Percentiles rank a stretch among this genome's conserved stretches.
Evolutionary conservation across 2,888 invertebrate species (phyloP).

Genomic region (Matsumyia berberina): DNA sequence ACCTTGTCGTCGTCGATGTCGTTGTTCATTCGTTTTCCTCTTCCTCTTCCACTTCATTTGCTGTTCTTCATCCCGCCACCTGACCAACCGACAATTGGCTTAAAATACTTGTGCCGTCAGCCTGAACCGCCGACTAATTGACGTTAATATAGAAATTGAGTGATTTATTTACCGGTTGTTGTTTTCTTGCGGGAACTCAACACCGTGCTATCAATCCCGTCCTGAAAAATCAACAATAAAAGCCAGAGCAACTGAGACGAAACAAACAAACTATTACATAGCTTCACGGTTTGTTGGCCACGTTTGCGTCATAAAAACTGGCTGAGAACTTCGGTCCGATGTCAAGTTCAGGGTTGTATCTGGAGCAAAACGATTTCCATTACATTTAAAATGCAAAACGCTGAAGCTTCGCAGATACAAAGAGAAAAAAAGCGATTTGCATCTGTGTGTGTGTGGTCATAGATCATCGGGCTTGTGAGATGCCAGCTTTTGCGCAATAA

Average conservation of each 20-base stretch:
- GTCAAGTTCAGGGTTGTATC: slow-evolving; percentile 75
- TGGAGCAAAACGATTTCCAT: slow-evolving; percentile 65
- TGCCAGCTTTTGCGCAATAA: slow-evolving; percentile 39
- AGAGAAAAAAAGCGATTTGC: not conserved
- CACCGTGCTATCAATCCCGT: slow-evolving; percentile 40
- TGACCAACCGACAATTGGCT: slow-evolving; percentile 46
- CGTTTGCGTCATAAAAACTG: slow-evolving; percentile 68
- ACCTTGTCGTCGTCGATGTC: slow-evolving; percentile 29
- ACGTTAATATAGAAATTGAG: slow-evolving; percentile 70
- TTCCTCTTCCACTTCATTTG: not conserved
- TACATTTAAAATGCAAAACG: slow-evolving; percentile 34
- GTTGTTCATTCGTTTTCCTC: not conserved
- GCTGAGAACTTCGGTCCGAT: slow-evolving; percentile 35
- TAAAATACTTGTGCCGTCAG: slow-evolving; percentile 64
- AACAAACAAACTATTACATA: slow-evolving; percentile 24
- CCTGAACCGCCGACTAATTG: slow-evolving; percentile 66
- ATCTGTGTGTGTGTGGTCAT: slow-evolving; percentile 35
- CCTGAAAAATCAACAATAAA: slow-evolving; percentile 39
- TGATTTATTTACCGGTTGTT: slow-evolving; percentile 66
- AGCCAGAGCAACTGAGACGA: slow-evolving; percentile 3
- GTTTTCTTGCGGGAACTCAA: slow-evolving; percentile 22
- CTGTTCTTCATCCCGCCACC: slow-evolving; percentile 28
- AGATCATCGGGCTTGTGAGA: slow-evolving; percentile 52
- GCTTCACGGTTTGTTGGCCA: slow-evolving; percentile 66
- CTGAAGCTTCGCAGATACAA: not conserved